phyloP scores from a whole-genome alignment of 1,140 invertebrate species.

The Brachionus paranguensis region DNA sequence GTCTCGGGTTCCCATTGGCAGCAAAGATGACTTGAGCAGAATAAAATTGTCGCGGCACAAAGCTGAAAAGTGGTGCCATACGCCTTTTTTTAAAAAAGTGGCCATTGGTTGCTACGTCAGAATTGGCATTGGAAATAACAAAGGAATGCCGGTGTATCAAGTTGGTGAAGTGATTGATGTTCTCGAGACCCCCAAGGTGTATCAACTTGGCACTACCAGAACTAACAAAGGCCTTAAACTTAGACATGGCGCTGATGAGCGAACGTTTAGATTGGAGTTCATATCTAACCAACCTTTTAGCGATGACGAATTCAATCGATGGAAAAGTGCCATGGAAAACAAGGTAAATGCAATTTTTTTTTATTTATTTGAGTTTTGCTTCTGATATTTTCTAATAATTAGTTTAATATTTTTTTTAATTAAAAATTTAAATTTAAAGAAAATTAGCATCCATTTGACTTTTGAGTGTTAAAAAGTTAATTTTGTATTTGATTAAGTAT shows the following conservation, averaged over 20 bases:
- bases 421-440: too few relatives aligned
- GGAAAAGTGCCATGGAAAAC: slow-evolving; percentile 74
- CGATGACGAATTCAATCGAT: slow-evolving; percentile 84
- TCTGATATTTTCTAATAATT: background rate
- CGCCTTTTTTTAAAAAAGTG: slow-evolving; percentile 85
- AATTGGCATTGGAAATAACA: slow-evolving; percentile 86
- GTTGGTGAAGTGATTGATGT: slow-evolving; percentile 87
- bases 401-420: too few relatives aligned
- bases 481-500: too few relatives aligned
- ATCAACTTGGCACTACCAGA: slow-evolving; percentile 73
- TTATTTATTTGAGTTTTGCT: background rate
- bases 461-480: too few relatives aligned
- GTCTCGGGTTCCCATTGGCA: slow-evolving; percentile 60
- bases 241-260: slow-evolving; percentile 78
- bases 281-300: slow-evolving; percentile 94
- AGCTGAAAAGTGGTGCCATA: slow-evolving; percentile 84
- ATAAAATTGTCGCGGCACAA: slow-evolving; percentile 82
- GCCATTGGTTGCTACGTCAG: slow-evolving; percentile 87
- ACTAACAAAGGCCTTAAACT: slow-evolving; percentile 79
- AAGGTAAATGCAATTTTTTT: slow-evolving; percentile 56
- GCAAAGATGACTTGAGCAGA: slow-evolving; percentile 75
- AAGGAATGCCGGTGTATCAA: slow-evolving; percentile 76
- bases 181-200: slow-evolving; percentile 89
- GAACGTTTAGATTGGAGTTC: slow-evolving; percentile 88
- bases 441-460: too few relatives aligned